A percentile compares a stretch with the other conserved stretches of the same genome.
These are phyloP conservation scores for Lomographa bimaculata DNA, from an alignment of 2,888 invertebrate genomes.

Conservation along the genomic window DNA sequence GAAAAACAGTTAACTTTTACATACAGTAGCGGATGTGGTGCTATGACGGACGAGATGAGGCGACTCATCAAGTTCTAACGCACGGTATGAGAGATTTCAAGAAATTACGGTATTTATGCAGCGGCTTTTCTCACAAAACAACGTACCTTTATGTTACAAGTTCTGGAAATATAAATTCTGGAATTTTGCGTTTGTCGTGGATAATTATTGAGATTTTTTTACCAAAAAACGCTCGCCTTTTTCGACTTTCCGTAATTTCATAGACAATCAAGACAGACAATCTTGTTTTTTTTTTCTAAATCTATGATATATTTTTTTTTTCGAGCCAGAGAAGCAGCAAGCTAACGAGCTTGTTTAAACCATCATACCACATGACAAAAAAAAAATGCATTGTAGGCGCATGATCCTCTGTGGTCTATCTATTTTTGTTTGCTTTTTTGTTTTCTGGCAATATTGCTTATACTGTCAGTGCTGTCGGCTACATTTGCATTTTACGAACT, in stretches of 20 bases:
- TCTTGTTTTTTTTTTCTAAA: no score
- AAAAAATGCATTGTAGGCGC: no score
- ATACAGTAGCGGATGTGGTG: slow-evolving; percentile 66
- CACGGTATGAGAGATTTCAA: slow-evolving; percentile 38
- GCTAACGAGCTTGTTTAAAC: no score
- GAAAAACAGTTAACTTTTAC: slow-evolving; percentile 60
- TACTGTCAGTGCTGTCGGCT: no score
- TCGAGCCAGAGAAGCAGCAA: no score
- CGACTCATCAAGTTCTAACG: slow-evolving; percentile 60
- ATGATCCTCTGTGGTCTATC: no score
- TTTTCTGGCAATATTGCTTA: no score
- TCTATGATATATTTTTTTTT: no score
- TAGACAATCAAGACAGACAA: no score
- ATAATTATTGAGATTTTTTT: slow-evolving; percentile 43
- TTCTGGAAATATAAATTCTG: slow-evolving; percentile 37
- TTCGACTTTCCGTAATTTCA: slow-evolving; percentile 48
- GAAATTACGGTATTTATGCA: slow-evolving; percentile 10
- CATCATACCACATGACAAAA: no score
- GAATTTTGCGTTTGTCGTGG: slow-evolving; percentile 39
- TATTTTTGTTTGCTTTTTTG: no score
- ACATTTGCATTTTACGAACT: no score
- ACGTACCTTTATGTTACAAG: slow-evolving; percentile 51
- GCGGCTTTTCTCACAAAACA: slow-evolving; percentile 1
- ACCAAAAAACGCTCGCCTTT: slow-evolving; percentile 57
- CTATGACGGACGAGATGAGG: slow-evolving; percentile 52